Conservation (phyloP, 2,113 vertebrate genomes). For the Dromiciops gliroides region DNA sequence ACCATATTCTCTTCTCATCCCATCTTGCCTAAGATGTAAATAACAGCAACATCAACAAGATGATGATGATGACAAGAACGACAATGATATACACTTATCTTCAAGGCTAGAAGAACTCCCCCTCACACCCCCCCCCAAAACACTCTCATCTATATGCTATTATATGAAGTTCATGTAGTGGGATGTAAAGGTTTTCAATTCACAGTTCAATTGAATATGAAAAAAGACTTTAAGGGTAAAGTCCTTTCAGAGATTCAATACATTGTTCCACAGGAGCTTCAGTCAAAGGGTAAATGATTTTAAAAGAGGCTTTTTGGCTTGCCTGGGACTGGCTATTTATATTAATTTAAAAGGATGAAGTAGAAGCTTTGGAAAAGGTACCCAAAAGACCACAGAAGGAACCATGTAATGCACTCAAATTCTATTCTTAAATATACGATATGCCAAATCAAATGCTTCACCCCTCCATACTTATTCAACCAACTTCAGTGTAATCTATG, state of each 20-base stretch:
- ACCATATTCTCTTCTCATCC: background rate
- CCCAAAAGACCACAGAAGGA: background rate
- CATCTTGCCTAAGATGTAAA: background rate
- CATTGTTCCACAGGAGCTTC: background rate
- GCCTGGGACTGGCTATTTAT: background rate
- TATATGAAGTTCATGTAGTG: background rate
- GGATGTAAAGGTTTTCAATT: background rate
- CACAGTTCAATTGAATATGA: background rate
- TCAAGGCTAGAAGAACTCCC: background rate
- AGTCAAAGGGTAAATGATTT: background rate
- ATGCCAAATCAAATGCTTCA: background rate
- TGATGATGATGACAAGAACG: background rate
- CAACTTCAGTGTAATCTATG: background rate
- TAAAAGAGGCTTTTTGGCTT: background rate
- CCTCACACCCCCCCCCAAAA: background rate
- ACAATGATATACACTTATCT: background rate
- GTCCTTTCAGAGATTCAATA: background rate
- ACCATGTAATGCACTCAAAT: background rate
- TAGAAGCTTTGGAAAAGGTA: background rate
- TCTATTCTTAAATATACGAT: background rate
- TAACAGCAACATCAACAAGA: background rate
- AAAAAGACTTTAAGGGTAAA: background rate
- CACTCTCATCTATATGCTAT: background rate
- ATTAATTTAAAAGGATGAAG: background rate
- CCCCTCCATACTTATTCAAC: background rate